Evolutionary conservation across 2,888 invertebrate genomes (phyloP).

Genomic region (Platycheirus albimanus): DNA sequence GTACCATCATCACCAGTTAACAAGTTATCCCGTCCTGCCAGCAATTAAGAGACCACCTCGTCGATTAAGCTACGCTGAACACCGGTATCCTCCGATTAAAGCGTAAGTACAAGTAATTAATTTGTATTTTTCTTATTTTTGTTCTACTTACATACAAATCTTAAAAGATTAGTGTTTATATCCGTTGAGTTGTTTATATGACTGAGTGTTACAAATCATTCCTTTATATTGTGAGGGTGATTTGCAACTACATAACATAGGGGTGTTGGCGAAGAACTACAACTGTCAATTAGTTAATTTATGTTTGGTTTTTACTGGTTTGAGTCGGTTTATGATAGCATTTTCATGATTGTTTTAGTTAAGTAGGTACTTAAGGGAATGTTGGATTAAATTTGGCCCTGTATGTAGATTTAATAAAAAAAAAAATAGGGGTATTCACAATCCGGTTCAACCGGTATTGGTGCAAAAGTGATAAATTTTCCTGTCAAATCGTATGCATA

Average conservation of each 20-base stretch:
- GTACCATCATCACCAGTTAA: conserved; percentile 82
- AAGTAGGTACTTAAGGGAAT: neutral
- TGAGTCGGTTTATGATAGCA: conserved; percentile 1
- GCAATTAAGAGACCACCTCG: conserved; percentile 81
- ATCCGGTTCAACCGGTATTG: too few relatives aligned
- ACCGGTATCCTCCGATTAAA: conserved; percentile 80
- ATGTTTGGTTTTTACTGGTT: neutral
- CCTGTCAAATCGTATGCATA: too few relatives aligned
- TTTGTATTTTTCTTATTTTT: neutral
- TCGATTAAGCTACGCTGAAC: conserved; percentile 80
- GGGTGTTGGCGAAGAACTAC: too few relatives aligned
- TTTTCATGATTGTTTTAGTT: conserved; percentile 2
- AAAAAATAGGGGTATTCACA: too few relatives aligned
- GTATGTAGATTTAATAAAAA: too few relatives aligned
- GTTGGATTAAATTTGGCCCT: neutral
- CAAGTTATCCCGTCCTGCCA: conserved; percentile 82
- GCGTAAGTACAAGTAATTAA: conserved; percentile 81
- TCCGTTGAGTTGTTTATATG: too few relatives aligned
- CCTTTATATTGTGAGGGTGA: too few relatives aligned
- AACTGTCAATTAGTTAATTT: neutral
- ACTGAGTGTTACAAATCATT: too few relatives aligned
- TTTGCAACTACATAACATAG: too few relatives aligned
- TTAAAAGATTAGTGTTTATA: too few relatives aligned
- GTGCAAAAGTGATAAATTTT: too few relatives aligned
- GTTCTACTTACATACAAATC: too few relatives aligned